phyloP scores from a whole-genome alignment of 2,888 invertebrate species.

The Bugula neritina region DNA sequence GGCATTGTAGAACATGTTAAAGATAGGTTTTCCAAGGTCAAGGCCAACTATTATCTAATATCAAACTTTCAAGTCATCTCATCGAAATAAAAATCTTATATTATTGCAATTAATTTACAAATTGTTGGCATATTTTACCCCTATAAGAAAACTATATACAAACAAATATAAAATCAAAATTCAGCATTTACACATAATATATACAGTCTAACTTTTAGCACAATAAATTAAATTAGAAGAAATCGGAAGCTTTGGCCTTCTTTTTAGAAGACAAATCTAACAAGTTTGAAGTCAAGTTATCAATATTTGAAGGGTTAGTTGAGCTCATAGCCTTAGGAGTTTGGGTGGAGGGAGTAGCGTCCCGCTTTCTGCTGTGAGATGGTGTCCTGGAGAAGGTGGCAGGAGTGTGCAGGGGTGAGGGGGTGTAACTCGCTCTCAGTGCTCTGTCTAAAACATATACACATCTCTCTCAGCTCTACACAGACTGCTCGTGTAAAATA shows the following conservation, averaged over 20 bases:
- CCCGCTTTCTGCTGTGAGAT: slow-evolving; percentile 35
- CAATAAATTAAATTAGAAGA: slow-evolving; percentile 58
- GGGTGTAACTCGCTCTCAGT: slow-evolving; percentile 60
- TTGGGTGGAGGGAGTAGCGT: slow-evolving; percentile 33
- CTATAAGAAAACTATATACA: background rate
- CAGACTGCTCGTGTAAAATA: too few relatives aligned
- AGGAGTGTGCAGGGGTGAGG: slow-evolving; percentile 53
- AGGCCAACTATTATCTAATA: too few relatives aligned
- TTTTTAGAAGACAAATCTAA: slow-evolving; percentile 60
- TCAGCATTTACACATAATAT: background rate
- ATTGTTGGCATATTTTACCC: background rate
- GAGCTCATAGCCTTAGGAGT: background rate
- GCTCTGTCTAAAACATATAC: slow-evolving; percentile 52
- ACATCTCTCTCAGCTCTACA: too few relatives aligned
- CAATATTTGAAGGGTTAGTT: slow-evolving; percentile 48
- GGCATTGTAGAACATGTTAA: too few relatives aligned
- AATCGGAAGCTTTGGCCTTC: slow-evolving; percentile 73
- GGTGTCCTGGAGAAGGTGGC: slow-evolving; percentile 39
- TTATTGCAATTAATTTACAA: background rate
- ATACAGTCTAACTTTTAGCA: background rate
- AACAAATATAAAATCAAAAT: background rate
- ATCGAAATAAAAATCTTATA: too few relatives aligned
- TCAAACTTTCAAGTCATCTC: too few relatives aligned
- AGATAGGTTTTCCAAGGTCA: too few relatives aligned
- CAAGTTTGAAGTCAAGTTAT: slow-evolving; percentile 75